Evolutionary conservation across 2,113 vertebrate species (phyloP).

Genomic region (Microtus ochrogaster): DNA sequence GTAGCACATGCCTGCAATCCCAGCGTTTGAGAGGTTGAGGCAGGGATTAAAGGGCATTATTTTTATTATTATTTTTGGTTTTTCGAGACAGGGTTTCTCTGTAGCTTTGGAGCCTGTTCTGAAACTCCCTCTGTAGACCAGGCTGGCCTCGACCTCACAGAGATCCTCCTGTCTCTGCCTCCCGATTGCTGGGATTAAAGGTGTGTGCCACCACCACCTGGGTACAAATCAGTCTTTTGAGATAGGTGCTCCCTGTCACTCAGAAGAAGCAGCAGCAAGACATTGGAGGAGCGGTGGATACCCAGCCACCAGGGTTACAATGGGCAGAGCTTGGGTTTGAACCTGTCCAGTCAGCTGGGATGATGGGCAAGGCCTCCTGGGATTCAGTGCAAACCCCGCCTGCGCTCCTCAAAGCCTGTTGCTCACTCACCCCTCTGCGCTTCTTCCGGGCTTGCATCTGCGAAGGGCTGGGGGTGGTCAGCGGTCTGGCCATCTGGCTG

Average conservation of each 20-base stretch:
- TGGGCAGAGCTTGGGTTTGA: conserved; percentile 9
- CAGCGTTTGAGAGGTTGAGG: background rate
- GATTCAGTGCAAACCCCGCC: background rate
- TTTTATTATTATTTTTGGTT: too few relatives aligned
- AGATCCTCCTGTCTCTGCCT: too few relatives aligned
- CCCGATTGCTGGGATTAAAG: too few relatives aligned
- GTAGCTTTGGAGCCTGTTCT: too few relatives aligned
- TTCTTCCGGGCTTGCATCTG: conserved; percentile 97
- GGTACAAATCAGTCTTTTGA: background rate
- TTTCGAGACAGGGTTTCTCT: too few relatives aligned
- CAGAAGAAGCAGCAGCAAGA: background rate
- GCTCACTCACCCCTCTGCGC: conserved; percentile 93
- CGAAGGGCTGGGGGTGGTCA: conserved; percentile 92
- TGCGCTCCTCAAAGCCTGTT: background rate
- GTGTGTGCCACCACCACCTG: too few relatives aligned
- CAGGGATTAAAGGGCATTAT: background rate
- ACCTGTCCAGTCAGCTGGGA: background rate
- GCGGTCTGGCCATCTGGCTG: conserved; percentile 93
- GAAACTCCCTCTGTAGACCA: too few relatives aligned
- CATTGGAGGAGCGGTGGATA: background rate
- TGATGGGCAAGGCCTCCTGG: too few relatives aligned
- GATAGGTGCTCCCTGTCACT: background rate
- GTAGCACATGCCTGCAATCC: background rate
- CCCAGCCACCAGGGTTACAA: background rate
- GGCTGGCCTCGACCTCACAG: too few relatives aligned